Evolutionary conservation across 2,888 invertebrate species (phyloP), one percentile per base, ranked within the genome.

Genomic region (Chouioia cunea): DNA sequence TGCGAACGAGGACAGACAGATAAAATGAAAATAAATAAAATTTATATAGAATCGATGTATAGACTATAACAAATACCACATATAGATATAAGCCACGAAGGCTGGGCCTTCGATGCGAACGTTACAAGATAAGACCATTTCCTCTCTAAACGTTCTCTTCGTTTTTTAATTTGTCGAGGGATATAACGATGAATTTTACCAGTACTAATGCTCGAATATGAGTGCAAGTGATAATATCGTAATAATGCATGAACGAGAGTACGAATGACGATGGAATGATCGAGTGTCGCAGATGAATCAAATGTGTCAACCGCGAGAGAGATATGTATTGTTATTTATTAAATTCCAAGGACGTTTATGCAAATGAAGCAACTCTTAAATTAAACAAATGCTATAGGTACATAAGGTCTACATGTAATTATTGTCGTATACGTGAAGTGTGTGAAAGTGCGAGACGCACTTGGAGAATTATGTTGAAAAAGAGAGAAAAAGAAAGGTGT

Each of bases 391-490:
- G 47, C 56, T 68, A 46, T 54, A 67, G 54, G 46, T 60, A n/a
- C 3, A 27, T 65, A 74, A 59, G 44, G 48, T 68, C 63, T 68
- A 68, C 64, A 64, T 71, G 67, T 71, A 65, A 68, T 68, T 68
- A 68, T 54, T 68, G 64, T 71, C 64, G 52, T 65, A 48, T 58
- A 54, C 50, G 14, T 56, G 50, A 50, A 23, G 15, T 50, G 64
- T 43, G 63, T 27, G 15, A 56, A 60, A 77, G 73, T 62, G 78
- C 22, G 52, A 53, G 22, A 20, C 27, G 53, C 44, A 53, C 18
- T 22, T 76, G 74, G 75, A 77, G 77, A 78, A 78, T 76, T 78
- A 77, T 75, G 76, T 78, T n/a, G 15, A 57, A 57, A 50, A 44
- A 58, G 23, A 53, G 16, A 50, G 43, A 50, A 20, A 50, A 27